Percentiles rank a stretch among this genome's conserved stretches.
These are phyloP conservation scores for Meles meles DNA, from an alignment of 2,113 vertebrate genomes.

Conservation along the genomic window DNA sequence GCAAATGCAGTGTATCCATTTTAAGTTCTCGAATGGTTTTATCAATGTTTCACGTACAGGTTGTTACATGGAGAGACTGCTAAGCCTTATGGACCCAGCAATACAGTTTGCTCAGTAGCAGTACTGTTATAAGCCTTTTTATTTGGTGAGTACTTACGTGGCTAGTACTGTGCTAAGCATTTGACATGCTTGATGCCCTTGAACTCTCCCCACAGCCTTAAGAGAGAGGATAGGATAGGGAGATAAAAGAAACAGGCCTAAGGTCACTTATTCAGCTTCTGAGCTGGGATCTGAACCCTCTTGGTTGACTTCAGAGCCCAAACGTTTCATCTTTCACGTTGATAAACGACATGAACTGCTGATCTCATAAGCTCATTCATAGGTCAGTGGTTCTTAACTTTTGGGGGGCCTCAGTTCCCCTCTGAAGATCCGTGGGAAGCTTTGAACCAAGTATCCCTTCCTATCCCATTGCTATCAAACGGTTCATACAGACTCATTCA, in stretches of 20 bases:
- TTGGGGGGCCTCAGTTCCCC: background rate
- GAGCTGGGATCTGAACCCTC: background rate
- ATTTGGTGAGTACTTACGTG: background rate
- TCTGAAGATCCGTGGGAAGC: constrained; percentile 18
- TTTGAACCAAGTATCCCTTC: background rate
- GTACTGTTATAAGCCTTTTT: background rate
- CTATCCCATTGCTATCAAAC: background rate
- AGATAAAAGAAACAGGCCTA: background rate
- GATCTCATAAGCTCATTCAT: background rate
- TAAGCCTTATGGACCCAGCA: background rate
- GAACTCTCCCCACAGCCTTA: background rate
- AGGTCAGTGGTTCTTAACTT: background rate
- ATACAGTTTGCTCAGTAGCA: background rate
- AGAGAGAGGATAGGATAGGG: background rate
- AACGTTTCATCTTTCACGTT: background rate
- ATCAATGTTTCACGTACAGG: background rate
- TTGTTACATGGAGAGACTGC: background rate
- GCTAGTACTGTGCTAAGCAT: background rate
- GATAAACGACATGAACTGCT: constrained; percentile 1
- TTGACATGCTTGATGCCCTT: background rate
- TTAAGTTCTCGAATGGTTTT: background rate
- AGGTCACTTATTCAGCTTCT: background rate
- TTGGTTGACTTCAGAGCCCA: background rate
- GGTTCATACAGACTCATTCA: background rate
- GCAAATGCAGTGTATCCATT: background rate